Base-by-base conservation (phyloP, 2,888 invertebrate genomes). In the Andrena trimmerana region DNA sequence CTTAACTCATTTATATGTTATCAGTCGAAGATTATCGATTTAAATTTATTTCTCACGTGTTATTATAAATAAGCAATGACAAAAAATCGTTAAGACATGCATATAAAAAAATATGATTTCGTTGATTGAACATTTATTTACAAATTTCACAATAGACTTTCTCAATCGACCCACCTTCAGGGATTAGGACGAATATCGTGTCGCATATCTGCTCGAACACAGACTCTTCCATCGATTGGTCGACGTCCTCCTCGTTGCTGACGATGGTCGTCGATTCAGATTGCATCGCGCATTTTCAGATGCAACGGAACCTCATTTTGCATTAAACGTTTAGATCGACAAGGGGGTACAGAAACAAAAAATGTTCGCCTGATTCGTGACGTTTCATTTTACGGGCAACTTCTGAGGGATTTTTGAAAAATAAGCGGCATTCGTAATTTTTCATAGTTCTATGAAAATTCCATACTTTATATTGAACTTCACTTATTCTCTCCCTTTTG, bases 161-260 rank as follows among this genome's bases (percentile, higher is more conserved):
- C n/a, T n/a, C 10, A 10, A 4, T 78, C 6, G 13, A 65, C 70
- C 65, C 70, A 89, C 89, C 89, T 86, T 88, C 88, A 7, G 89
- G 89, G 65, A 89, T 89, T 42, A 89, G 63, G 31, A 82, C 82
- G 60, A 88, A 89, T 86, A 89, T 89, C n/a, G 88, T 87, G 62
- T 89, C 89, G 65, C 89, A 89, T 78, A 89, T 88, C 74, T 89
- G 88, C 78, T 89, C 89, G 66, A 87, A 87, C 48, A 80, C 81
- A 67, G 84, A 78, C 57, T 89, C 88, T 57, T 89, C 89, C 86
- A 88, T 83, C 62, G 36, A 76, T 52, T 86, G 80, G 29, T 71
- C 57, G 20, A 57, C 59, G 52, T 66, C 52, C 29, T 70, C 69
- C 31, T 80, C 71, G 73, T 72, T 66, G 50, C 3, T 82, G 52